Evolutionary conservation across 2,797 vertebrate species (phyloP).

Genomic region (Chiroxiphia lanceolata): DNA sequence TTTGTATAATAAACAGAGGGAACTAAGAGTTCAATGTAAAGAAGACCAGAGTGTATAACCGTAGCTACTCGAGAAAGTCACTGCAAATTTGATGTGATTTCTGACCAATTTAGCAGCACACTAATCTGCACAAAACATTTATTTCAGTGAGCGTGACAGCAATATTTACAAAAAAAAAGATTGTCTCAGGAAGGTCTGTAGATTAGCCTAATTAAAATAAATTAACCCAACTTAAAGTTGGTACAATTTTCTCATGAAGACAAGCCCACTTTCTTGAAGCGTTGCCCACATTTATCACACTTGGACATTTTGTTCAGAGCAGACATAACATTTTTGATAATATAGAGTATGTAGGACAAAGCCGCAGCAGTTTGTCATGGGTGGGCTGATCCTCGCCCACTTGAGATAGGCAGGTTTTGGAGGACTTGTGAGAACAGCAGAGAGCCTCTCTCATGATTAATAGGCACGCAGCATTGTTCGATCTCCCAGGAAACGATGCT

Average conservation of each 20-base stretch:
- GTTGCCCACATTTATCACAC: slow-evolving; percentile 2
- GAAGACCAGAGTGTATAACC: not conserved
- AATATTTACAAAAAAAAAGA: not conserved
- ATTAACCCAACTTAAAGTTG: not conserved
- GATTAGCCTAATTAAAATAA: slow-evolving; percentile 7
- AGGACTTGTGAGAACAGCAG: slow-evolving; percentile 40
- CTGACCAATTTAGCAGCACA: not conserved
- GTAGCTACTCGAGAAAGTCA: not conserved
- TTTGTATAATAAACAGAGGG: not conserved
- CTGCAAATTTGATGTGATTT: not conserved
- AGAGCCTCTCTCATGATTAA: slow-evolving; percentile 38
- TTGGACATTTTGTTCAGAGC: slow-evolving; percentile 51
- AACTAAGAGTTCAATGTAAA: not conserved
- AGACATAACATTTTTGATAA: slow-evolving; percentile 58
- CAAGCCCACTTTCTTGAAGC: slow-evolving; percentile 28
- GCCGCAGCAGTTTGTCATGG: slow-evolving; percentile 38
- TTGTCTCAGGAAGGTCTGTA: not conserved
- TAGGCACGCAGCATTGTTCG: not conserved
- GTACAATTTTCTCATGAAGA: not conserved
- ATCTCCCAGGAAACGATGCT: slow-evolving; percentile 36
- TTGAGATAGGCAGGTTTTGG: slow-evolving; percentile 43
- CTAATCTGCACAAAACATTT: not conserved
- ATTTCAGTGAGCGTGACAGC: not conserved
- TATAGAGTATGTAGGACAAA: not conserved
- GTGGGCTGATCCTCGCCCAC: slow-evolving; percentile 53